Base-by-base conservation (phyloP, 2,888 invertebrate genomes). In the Hypsopygia costalis region DNA sequence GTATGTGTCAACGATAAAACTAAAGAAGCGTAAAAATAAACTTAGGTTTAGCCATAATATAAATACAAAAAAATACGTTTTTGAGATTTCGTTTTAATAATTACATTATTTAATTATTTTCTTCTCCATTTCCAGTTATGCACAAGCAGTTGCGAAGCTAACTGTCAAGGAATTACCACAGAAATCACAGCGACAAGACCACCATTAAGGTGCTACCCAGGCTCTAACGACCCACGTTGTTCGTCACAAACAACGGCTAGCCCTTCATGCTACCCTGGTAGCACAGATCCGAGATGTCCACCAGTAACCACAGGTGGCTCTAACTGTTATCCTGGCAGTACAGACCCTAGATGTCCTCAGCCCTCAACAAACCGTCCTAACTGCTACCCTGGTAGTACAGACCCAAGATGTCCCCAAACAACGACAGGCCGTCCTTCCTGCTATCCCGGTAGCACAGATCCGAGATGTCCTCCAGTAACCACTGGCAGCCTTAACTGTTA, bases 141-240 rank as follows among this genome's bases (percentile, higher is more conserved):
- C 49, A 79, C 78, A 11, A 77, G 62, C 43, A 70, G 76, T 49
- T 88, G 88, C 36, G 85, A 88, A 11, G 58, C 79, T 6, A 76
- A 57, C 47, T 88, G 88, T 45, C 69, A 57, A 28, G 77, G 69
- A 20, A 57, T 68, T 20, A 71, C 63, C 8, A 66, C 60, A 34
- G 74, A 81, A 61, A 59, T 82, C 31, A 65, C 83, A 32, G 75
- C 86, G 42, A 73, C 78, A 29, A 50, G 58, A 49, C 68, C 82
- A 49, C 56, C 68, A 48, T 53, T 58, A 16, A 51, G 42, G 44
- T 78, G 80, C 39, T 75, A 74, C 27, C 78, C 79, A 21, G 80
- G 79, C 34, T 74, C 77, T 0, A 56, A 53, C n/a, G 75, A 81
- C 10, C 77, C 77, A 1, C 62, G 58, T 11, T 86, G 87, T 28